Base-by-base conservation (phyloP, 1,140 invertebrate species). In the Mercenaria mercenaria region DNA sequence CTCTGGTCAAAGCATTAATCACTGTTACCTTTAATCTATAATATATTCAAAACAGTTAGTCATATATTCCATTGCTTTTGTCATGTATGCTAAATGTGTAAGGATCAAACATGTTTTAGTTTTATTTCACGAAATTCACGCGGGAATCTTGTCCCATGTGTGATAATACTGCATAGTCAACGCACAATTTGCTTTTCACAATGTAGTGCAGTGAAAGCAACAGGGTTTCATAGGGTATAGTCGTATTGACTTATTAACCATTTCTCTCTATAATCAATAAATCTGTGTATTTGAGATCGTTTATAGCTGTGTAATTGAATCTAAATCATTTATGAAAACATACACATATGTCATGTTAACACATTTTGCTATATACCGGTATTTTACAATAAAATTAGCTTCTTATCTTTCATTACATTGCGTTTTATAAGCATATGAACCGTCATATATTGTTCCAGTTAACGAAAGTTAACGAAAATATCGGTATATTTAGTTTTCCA, bases 141-240 rank as follows among this genome's bases (percentile, higher is more conserved):
- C 3, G 11, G 34, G 29, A 20, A 39, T 32, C 39, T 10, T 29
- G 15, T 20, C 67, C 67, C 34, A 29, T 6, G 39, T 72, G 67
- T 72, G 67, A 72, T 39, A 39, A 13, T 20, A 39, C 67, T 72
- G 67, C 67, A 39, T n/a, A 15, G 67, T 13, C 67, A 72, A 72
- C 67, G 67, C 67, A 72, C 32, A 39, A 37, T 72, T 72, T 72
- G 67, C 67, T 29, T 72, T 72, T 41, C 67, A 72, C 67, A 72
- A 23, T 72, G 29, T 72, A 72, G 34, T 37, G 32, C 67, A 72
- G 37, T 72, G 67, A 41, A 72, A 39, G 59, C 59, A 64, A 64
- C 4, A n/a, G 59, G 23, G 10, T 8, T 26, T 64, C 59, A 64
- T 64, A 64, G 29, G n/a, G 20, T 64, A 29, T 64, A 64, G 26